Percentiles rank a stretch among this genome's conserved stretches.
phyloP scores from a whole-genome alignment of 2,797 vertebrate genomes.

The Onychomys leucogaster region DNA sequence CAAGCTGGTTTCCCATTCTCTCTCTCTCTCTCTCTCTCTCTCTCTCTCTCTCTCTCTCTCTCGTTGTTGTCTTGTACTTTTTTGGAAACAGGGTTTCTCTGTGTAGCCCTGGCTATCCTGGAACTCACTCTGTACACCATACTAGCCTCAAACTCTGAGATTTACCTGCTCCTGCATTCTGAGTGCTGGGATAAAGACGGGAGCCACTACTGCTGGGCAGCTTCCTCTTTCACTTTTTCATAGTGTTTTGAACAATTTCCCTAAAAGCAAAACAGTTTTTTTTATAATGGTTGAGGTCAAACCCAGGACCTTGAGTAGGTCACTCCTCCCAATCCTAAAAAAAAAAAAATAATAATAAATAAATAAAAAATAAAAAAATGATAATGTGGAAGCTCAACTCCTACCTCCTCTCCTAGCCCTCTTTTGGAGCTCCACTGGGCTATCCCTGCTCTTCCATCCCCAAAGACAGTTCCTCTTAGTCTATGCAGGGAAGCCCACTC shows the following conservation, averaged over 20 bases:
- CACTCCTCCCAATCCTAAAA: background rate
- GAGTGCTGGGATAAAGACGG: accelerated
- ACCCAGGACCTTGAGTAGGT: background rate
- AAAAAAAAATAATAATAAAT: no score
- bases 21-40: background rate
- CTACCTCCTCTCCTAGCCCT: background rate
- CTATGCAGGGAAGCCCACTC: background rate
- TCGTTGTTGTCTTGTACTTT: background rate
- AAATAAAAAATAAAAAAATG: background rate
- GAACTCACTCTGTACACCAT: no score
- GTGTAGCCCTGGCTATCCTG: background rate
- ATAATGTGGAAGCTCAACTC: background rate
- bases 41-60: background rate
- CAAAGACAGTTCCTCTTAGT: background rate
- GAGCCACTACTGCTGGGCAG: accelerated
- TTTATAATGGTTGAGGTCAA: background rate
- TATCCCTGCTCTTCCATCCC: background rate
- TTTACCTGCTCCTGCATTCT: no score
- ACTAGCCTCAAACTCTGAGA: background rate
- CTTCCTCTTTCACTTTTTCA: background rate
- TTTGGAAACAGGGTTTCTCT: no score
- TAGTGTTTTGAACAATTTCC: background rate
- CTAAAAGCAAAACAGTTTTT: background rate
- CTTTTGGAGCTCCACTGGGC: background rate
- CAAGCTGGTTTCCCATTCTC: background rate